Evolutionary conservation across 2,888 invertebrate species (phyloP).

Genomic region (Boloria selene): DNA sequence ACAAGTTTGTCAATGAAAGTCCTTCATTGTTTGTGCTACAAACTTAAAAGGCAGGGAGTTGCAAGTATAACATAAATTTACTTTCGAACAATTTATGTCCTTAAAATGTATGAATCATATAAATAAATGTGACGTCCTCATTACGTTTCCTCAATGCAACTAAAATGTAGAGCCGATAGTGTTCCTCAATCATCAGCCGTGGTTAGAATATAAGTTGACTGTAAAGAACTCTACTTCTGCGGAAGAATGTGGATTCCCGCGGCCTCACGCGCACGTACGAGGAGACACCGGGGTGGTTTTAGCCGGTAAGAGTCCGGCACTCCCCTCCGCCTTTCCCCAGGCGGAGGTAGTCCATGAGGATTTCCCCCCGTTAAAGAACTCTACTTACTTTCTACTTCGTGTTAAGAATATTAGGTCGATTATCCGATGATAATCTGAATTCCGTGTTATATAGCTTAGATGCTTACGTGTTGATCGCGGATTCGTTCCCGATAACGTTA

Average conservation of each 20-base stretch:
- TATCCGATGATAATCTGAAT: constrained; percentile 27
- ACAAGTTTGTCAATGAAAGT: too few species aligned
- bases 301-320: too few species aligned
- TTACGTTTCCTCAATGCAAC: not conserved
- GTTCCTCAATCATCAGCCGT: constrained; percentile 21
- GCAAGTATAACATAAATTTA: too few species aligned
- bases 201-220: constrained; percentile 30
- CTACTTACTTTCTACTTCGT: constrained; percentile 37
- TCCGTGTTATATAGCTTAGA: constrained; percentile 11
- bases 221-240: constrained; percentile 22
- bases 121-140: constrained; percentile 3
- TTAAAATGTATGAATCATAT: constrained; percentile 1
- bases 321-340: too few species aligned
- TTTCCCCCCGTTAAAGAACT: constrained; percentile 26
- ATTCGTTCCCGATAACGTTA: not conserved
- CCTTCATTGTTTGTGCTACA: too few species aligned
- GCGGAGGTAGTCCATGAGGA: too few species aligned
- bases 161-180: constrained; percentile 8
- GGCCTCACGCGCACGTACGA: too few species aligned
- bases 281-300: too few species aligned
- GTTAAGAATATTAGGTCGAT: constrained; percentile 33
- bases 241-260: too few species aligned
- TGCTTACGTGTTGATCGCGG: constrained; percentile 3
- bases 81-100: not conserved
- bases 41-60: too few species aligned